Base-by-base conservation (phyloP, 2,888 invertebrate species). In the Cantharis flavilabris region DNA sequence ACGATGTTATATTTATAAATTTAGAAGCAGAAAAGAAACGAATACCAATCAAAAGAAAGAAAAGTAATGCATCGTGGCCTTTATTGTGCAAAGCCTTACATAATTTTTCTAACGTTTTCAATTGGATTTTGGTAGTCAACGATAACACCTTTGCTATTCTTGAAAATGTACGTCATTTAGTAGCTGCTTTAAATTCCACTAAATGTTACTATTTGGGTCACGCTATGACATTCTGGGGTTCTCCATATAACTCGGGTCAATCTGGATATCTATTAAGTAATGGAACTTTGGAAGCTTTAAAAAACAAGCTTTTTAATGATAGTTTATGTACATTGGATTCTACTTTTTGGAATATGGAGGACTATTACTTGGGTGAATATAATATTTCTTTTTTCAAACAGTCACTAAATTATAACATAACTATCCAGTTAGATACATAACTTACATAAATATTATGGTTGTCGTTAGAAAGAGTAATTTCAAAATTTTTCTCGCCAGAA, bases 261-360 rank as follows among this genome's bases (percentile, higher is more conserved):
- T 90, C 91, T 64, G 92, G 92, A 28, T 91, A 90, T 84, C 90
- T 90, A 74, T 84, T 92, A 65, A 92, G 91, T 83, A 86, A 84
- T 82, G 90, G 88, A n/a, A 87, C 89, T 23, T 81, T 91, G 49
- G 73, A 80, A 9, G 85, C 86, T 64, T 83, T 92, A 20, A 83
- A 87, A n/a, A 80, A 85, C 10, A 87, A 85, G 76, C 89, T 90
- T 81, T 85, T 88, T 78, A 85, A 84, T n/a, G 82, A 87, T 0
- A 83, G 88, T 30, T 86, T 87, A 63, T 92, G 91, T 84, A 80
- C 20, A 9, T 30, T 69, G n/a, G 77, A 74, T 62, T 70, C 71
- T 13, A 74, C 75, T 5, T 72, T 76, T 71, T 73, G 71, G 76
- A 79, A 77, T 71, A 64, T 75, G 49, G 79, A 79, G 23, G 79